These are phyloP conservation scores for Drosophila bocqueti DNA, from an alignment of 1,140 invertebrate species.

Conservation along the genomic window DNA sequence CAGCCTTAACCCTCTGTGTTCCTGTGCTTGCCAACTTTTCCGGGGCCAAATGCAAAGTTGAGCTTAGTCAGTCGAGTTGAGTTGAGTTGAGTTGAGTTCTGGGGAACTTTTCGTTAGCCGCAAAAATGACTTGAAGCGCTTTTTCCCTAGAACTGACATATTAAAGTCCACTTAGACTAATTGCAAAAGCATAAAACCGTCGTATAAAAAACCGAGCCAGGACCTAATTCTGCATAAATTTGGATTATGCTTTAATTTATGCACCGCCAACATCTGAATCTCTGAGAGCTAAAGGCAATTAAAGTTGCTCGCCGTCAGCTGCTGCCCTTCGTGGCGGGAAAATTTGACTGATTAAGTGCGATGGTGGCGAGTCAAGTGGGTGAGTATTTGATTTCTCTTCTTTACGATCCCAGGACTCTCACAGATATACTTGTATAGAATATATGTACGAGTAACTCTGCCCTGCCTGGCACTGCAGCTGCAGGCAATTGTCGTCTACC, in stretches of 20 bases:
- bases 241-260: conserved; percentile 49
- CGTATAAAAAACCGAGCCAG: not conserved
- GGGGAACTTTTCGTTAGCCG: conserved; percentile 68
- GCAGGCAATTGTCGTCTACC: conserved; percentile 68
- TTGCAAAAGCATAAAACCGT: conserved; percentile 61
- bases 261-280: conserved; percentile 27
- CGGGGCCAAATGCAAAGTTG: conserved; percentile 71
- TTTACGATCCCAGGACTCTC: not conserved
- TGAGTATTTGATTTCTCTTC: conserved; percentile 18
- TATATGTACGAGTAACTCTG: not conserved
- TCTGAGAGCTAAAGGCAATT: conserved; percentile 68
- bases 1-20: conserved; percentile 9
- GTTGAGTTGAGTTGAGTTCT: conserved; percentile 44
- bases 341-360: conserved; percentile 80
- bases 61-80: conserved; percentile 40
- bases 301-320: conserved; percentile 68
- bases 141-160: conserved; percentile 67
- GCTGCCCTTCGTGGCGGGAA: conserved; percentile 36
- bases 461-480: conserved; percentile 50
- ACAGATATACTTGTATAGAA: not conserved
- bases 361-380: conserved; percentile 39
- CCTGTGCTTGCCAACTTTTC: conserved; percentile 37
- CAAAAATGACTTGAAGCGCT: conserved; percentile 73
- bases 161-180: conserved; percentile 80
- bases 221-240: conserved; percentile 25